These are phyloP conservation scores for Leptopilina clavipes DNA, from an alignment of 1,140 invertebrate genomes.

Conservation along the genomic window DNA sequence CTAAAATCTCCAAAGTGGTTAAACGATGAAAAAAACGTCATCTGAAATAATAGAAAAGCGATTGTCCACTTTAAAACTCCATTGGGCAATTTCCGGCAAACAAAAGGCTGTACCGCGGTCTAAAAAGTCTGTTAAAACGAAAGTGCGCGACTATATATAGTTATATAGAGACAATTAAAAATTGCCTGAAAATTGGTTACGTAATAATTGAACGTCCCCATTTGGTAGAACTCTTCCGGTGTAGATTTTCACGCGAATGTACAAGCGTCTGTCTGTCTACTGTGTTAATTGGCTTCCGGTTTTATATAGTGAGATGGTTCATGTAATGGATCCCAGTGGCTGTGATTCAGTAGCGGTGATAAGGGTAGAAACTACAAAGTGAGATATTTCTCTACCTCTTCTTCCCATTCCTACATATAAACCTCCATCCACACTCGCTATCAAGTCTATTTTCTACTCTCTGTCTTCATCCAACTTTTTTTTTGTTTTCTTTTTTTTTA, in stretches of 20 bases:
- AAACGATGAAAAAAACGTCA: not conserved
- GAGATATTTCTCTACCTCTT: conserved; percentile 23
- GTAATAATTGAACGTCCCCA: conserved; percentile 21
- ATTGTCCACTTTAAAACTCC: conserved; percentile 29
- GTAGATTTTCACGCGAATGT: conserved; percentile 5
- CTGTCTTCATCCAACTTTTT: conserved; percentile 18
- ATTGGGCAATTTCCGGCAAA: conserved; percentile 24
- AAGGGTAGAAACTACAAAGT: conserved; percentile 35
- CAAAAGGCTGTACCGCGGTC: conserved; percentile 12
- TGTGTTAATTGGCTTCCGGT: conserved; percentile 45
- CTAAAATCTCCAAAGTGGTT: conserved; percentile 12
- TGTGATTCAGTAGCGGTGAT: conserved; percentile 35
- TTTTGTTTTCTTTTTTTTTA: conserved; percentile 6
- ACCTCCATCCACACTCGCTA: not conserved
- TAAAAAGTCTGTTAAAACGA: conserved; percentile 25
- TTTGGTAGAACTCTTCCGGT: not conserved
- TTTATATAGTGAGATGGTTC: conserved; percentile 37
- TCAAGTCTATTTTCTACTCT: conserved; percentile 23
- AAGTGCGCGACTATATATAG: not conserved
- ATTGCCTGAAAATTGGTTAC: conserved; percentile 23
- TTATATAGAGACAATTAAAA: conserved; percentile 21
- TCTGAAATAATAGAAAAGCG: conserved; percentile 23
- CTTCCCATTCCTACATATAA: not conserved
- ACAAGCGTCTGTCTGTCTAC: conserved; percentile 30
- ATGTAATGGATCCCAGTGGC: conserved; percentile 40